These are phyloP conservation scores for Struthidea cinerea DNA, from an alignment of 2,113 vertebrate species.

Conservation along the genomic window DNA sequence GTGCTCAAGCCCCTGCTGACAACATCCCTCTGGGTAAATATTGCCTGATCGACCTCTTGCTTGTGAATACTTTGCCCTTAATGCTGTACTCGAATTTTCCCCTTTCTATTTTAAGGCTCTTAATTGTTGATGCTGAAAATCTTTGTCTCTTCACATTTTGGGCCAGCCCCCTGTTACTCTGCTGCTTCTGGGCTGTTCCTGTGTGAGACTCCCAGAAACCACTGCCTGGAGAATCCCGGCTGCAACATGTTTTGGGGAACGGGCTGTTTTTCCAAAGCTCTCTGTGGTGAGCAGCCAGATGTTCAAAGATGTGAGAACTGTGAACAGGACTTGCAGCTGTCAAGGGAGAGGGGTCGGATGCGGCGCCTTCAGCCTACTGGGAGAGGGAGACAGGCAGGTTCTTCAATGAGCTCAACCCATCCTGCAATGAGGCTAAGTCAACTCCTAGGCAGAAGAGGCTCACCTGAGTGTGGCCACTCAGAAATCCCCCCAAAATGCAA, in stretches of 20 bases:
- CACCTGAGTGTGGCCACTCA: background rate
- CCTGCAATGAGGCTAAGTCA: background rate
- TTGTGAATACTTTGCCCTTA: background rate
- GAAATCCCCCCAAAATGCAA: background rate
- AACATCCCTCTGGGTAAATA: constrained; percentile 3
- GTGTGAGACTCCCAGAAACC: background rate
- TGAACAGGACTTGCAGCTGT: background rate
- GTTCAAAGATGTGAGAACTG: background rate
- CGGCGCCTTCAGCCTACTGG: background rate
- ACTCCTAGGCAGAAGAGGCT: background rate
- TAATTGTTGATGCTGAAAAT: background rate
- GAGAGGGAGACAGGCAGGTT: background rate
- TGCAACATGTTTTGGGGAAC: fast-evolving
- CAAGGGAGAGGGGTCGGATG: background rate
- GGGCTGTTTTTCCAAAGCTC: background rate
- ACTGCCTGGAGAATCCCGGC: background rate
- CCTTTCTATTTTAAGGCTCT: background rate
- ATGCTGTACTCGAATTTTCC: background rate
- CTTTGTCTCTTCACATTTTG: background rate
- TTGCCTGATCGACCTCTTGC: constrained; percentile 29
- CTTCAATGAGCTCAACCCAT: too few relatives aligned
- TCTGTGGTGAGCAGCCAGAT: background rate
- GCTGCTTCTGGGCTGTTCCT: background rate
- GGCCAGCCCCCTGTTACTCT: background rate
- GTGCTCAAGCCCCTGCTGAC: background rate